These are phyloP conservation scores for Trogon melanurus DNA, from an alignment of 2,113 vertebrate genomes.

Conservation along the genomic window DNA sequence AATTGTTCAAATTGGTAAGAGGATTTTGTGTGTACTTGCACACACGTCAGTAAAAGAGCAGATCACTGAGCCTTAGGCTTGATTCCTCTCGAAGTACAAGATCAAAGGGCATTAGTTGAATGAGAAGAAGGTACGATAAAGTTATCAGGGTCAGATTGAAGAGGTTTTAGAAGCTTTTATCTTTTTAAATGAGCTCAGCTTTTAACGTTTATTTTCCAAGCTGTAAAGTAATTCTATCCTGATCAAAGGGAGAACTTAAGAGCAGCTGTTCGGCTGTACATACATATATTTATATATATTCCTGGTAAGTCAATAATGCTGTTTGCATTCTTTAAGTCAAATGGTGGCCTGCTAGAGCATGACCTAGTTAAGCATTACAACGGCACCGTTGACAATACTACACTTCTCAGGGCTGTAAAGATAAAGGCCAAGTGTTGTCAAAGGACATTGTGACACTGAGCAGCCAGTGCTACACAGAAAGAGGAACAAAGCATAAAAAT, in stretches of 20 bases:
- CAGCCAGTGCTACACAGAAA: background rate
- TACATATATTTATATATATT: background rate
- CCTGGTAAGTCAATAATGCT: background rate
- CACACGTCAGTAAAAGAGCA: background rate
- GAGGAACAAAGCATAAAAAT: background rate
- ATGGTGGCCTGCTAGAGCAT: background rate
- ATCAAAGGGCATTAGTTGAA: background rate
- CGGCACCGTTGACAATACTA: background rate
- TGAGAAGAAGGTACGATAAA: background rate
- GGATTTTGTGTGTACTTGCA: background rate
- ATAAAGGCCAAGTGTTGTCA: background rate
- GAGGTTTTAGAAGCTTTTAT: background rate
- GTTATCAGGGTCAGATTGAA: background rate
- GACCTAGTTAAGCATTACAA: background rate
- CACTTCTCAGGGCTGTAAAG: background rate
- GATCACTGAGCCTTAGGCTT: background rate
- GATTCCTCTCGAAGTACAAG: background rate
- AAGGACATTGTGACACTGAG: rapidly evolving
- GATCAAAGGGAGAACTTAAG: background rate
- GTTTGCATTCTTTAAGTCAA: background rate
- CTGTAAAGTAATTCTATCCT: background rate
- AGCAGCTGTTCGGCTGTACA: background rate
- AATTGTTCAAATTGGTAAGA: background rate
- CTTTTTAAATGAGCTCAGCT: background rate
- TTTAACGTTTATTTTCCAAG: background rate